phyloP scores from a whole-genome alignment of 2,797 vertebrate species.

The Pangasius djambal region DNA sequence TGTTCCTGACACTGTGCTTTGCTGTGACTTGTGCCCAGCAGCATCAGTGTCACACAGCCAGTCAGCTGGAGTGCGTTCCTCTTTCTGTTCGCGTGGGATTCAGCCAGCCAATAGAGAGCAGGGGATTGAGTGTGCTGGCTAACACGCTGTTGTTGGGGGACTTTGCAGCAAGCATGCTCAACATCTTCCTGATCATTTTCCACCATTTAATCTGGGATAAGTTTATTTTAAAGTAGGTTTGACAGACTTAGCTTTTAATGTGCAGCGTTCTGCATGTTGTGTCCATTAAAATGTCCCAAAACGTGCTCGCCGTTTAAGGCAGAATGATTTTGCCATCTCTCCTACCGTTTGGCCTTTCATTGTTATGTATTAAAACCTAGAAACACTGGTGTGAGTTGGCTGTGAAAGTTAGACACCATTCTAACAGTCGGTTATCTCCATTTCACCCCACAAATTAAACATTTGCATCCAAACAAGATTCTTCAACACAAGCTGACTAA shows the following conservation, averaged over 20 bases:
- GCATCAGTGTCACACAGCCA: constrained; percentile 74
- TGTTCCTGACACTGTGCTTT: constrained; percentile 49
- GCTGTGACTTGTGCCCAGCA: constrained; percentile 66
- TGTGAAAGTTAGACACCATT: neutral
- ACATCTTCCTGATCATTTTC: constrained; percentile 41
- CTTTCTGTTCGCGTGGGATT: constrained; percentile 67
- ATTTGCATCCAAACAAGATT: neutral
- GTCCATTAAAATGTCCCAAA: neutral
- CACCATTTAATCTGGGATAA: neutral
- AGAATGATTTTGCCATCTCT: neutral
- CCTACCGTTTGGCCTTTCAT: neutral
- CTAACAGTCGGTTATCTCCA: neutral
- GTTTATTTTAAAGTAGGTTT: neutral
- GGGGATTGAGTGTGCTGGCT: constrained; percentile 68
- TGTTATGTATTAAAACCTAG: neutral
- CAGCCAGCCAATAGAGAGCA: constrained; percentile 71
- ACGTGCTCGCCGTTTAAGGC: neutral
- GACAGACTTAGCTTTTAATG: neutral
- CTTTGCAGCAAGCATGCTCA: constrained; percentile 71
- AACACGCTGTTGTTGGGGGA: constrained; percentile 77
- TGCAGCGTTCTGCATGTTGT: neutral
- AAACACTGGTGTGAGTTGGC: neutral
- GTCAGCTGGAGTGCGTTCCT: constrained; percentile 66
- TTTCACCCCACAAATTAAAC: neutral
- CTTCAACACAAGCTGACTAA: neutral